These are phyloP conservation scores for Aradophagus sp. DNA, from an alignment of 1,140 invertebrate genomes.

Conservation along the genomic window DNA sequence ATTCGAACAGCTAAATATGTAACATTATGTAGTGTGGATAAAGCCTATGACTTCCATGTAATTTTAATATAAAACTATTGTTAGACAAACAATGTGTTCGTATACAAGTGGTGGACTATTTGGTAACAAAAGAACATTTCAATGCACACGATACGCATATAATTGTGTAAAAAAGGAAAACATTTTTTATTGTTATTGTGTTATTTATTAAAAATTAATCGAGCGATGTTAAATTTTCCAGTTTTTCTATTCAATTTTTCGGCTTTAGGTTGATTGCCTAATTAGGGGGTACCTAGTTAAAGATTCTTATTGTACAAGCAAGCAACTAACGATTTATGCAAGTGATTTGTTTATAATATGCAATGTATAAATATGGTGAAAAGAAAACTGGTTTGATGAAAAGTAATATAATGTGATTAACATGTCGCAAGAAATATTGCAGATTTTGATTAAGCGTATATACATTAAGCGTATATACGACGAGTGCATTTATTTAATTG, in stretches of 20 bases:
- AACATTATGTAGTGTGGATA: constrained; percentile 25
- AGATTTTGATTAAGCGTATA: constrained; percentile 19
- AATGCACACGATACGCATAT: constrained; percentile 22
- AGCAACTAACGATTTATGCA: constrained; percentile 10
- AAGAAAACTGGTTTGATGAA: constrained; percentile 4
- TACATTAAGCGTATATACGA: constrained; percentile 24
- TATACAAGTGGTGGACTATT: constrained; percentile 7
- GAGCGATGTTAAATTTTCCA: constrained; percentile 2
- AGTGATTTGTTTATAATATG: constrained; percentile 32
- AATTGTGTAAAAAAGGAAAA: constrained; percentile 2
- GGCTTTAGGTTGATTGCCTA: constrained; percentile 18
- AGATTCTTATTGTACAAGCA: too few species aligned
- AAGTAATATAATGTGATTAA: constrained; percentile 17
- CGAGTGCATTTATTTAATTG: constrained; percentile 46
- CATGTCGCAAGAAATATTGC: constrained; percentile 25
- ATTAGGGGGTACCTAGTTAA: constrained; percentile 16
- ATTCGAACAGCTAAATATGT: constrained; percentile 26
- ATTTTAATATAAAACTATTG: constrained; percentile 37
- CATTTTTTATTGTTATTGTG: constrained; percentile 8
- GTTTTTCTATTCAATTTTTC: constrained; percentile 1
- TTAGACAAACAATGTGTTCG: constrained; percentile 28
- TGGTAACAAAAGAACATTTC: constrained; percentile 15
- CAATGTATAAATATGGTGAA: constrained; percentile 17
- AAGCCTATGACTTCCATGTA: constrained; percentile 49
- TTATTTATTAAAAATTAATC: constrained; percentile 10